Conservation (phyloP, 2,113 vertebrate genomes). For the Syrrhaptes paradoxus region DNA sequence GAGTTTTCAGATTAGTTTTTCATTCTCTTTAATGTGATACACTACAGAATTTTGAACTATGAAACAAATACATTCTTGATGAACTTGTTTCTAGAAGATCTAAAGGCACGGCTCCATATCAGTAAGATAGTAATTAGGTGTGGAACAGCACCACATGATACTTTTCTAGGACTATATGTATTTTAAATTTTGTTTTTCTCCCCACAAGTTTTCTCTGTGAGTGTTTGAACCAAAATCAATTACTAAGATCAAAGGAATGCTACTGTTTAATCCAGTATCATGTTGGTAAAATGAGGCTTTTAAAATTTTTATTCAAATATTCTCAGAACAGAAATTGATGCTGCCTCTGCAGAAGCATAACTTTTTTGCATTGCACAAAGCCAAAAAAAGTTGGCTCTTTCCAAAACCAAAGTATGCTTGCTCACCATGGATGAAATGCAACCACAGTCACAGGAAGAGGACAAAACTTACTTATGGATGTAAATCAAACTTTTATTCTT, state of each 20-base stretch:
- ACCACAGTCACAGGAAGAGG: not conserved
- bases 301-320: not conserved
- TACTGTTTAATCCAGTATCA: not conserved
- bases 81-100: not conserved
- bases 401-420: not conserved
- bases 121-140: not conserved
- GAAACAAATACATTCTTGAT: not conserved
- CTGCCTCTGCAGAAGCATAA: not conserved
- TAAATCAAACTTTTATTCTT: not conserved
- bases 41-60: not conserved
- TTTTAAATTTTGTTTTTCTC: not conserved
- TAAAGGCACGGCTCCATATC: not conserved
- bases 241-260: not conserved
- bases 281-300: not conserved
- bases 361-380: not conserved
- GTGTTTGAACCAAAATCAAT: not conserved
- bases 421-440: not conserved
- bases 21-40: not conserved
- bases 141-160: not conserved
- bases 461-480: not conserved
- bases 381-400: not conserved
- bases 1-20: not conserved
- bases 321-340: not conserved
- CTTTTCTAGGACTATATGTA: not conserved
- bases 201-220: not conserved